Percentiles rank a stretch among this genome's conserved stretches.
These are phyloP conservation scores for Oryzaephilus surinamensis DNA, from an alignment of 1,140 invertebrate species.

Conservation along the genomic window DNA sequence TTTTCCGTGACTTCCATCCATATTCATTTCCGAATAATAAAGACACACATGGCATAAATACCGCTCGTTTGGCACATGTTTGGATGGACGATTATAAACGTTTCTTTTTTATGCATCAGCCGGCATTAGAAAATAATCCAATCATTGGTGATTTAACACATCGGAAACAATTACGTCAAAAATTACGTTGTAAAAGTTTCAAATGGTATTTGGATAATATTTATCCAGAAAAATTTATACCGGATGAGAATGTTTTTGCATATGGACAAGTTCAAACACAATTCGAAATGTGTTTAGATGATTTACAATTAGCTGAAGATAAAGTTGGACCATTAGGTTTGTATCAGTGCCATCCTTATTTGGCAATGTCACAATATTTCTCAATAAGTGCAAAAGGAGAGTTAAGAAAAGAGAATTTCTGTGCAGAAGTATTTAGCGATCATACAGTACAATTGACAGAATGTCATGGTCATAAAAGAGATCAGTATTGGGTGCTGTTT, in stretches of 20 bases:
- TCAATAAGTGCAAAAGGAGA: conserved; percentile 60
- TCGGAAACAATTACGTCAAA: conserved; percentile 57
- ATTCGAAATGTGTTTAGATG: conserved; percentile 63
- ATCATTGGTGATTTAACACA: conserved; percentile 60
- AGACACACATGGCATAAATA: conserved; percentile 90
- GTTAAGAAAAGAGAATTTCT: conserved; percentile 64
- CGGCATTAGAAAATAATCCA: conserved; percentile 35
- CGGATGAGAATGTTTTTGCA: conserved; percentile 65
- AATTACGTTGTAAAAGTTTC: conserved; percentile 66
- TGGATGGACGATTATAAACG: conserved; percentile 91
- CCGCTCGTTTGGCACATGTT: conserved; percentile 79
- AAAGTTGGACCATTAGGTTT: conserved; percentile 57
- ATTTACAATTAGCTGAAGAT: conserved; percentile 61
- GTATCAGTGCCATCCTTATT: conserved; percentile 62
- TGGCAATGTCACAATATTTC: conserved; percentile 59
- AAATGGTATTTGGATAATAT: conserved; percentile 72
- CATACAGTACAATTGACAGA: conserved; percentile 41
- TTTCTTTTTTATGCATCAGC: conserved; percentile 35
- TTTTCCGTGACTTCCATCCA: conserved; percentile 85
- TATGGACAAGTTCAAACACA: conserved; percentile 52
- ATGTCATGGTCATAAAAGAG: conserved; percentile 42
- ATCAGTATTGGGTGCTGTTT: conserved; percentile 47
- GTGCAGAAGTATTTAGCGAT: conserved; percentile 42
- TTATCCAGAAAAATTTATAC: conserved; percentile 79
- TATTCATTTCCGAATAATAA: conserved; percentile 81